phyloP scores from a whole-genome alignment of 2,797 vertebrate genomes.

The Cryptoblepharus egeriae region DNA sequence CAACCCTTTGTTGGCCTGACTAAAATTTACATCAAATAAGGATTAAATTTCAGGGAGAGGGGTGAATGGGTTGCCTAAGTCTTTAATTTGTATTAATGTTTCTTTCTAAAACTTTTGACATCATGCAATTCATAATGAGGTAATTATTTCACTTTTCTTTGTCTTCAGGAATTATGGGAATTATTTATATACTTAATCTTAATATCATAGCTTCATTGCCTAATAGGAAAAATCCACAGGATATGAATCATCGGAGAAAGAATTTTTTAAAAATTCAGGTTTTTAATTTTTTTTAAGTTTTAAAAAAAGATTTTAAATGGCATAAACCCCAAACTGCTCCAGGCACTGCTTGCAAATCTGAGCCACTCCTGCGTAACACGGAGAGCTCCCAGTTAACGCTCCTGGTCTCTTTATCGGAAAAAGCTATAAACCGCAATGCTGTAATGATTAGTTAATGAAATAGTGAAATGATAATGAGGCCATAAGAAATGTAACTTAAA shows the following conservation, averaged over 20 bases:
- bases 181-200: slow-evolving; percentile 78
- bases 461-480: slow-evolving; percentile 75
- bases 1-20: slow-evolving; percentile 52
- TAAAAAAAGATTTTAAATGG: slow-evolving; percentile 67
- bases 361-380: slow-evolving; percentile 43
- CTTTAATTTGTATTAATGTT: slow-evolving; percentile 75
- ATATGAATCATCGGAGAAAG: slow-evolving; percentile 74
- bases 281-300: slow-evolving; percentile 66
- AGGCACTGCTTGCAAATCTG: slow-evolving; percentile 70
- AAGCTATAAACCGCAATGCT: slow-evolving; percentile 76
- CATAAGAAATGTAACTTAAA: slow-evolving; percentile 76
- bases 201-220: slow-evolving; percentile 72
- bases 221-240: slow-evolving; percentile 76
- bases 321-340: slow-evolving; percentile 72
- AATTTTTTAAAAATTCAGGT: slow-evolving; percentile 58
- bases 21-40: slow-evolving; percentile 68
- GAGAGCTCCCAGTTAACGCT: slow-evolving; percentile 48
- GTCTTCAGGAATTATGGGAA: slow-evolving; percentile 75
- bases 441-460: slow-evolving; percentile 79
- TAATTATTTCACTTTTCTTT: slow-evolving; percentile 78
- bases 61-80: slow-evolving; percentile 64
- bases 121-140: slow-evolving; percentile 75
- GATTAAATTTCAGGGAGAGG: slow-evolving; percentile 51
- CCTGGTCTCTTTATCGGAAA: slow-evolving; percentile 51
- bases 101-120: slow-evolving; percentile 69